Evolutionary conservation across 2,888 invertebrate genomes (phyloP), one percentile per base, ranked within the genome.

Genomic region (Xanthorhoe designata): DNA sequence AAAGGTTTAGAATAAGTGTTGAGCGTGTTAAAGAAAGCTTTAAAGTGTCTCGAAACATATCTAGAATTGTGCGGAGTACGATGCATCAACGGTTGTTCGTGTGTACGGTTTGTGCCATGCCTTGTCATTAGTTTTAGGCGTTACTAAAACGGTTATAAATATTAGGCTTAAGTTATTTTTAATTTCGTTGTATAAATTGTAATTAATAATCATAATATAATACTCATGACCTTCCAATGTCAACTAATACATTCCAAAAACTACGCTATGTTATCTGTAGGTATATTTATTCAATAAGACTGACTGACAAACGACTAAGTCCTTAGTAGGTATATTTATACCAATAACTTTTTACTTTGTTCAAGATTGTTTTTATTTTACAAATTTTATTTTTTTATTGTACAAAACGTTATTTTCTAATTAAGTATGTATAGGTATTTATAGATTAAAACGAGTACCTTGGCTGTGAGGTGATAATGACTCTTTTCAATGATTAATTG

Each of bases 381-480:
- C 52, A 57, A 54, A 57, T 50, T 73, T 72, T 75, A 73, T 71
- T 72, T 55, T 45, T 65, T 53, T 78, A 71, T 63, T 73, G 74
- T 68, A 70, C 70, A 56, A 69, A 70, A 75, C 78, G 38, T 56
- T 66, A 51, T 60, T 24, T 65, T 63, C 62, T 60, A 56, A 9
- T 61, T 68, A 61, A 58, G 18, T 54, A 57, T 47, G 50, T 9
- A 17, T 38, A 38, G 10, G 15, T 47, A 47, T 47, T 15, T 60
- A 74, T 78, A 77, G 73, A 64, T 61, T 78, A 80, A 13, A 42
- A 13, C 9, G 73, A 72, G 68, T 81, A 82, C 76, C 78, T 84
- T 85, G 90, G 91, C 90, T 91, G 90, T 91, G 91, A 90, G 81
- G 81, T 79, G 71, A 78, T 80, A 80, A 77, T 79, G 79, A 82